phyloP scores from a whole-genome alignment of 2,113 vertebrate genomes.

The Dascyllus trimaculatus region DNA sequence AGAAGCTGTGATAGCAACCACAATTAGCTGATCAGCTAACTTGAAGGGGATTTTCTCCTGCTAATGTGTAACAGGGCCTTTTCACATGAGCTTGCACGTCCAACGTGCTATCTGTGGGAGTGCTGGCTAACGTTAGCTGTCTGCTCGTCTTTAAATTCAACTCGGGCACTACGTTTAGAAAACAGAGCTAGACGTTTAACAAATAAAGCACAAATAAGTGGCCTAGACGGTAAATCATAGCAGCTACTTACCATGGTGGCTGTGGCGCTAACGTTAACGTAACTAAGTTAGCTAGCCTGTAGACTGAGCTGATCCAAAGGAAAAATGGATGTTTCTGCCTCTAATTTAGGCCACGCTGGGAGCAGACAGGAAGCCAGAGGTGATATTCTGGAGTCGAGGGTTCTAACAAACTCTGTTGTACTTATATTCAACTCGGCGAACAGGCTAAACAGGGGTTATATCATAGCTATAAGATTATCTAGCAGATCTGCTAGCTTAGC shows the following conservation, averaged over 20 bases:
- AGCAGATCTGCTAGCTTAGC: slow-evolving; percentile 66
- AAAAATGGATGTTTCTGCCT: slow-evolving; percentile 29
- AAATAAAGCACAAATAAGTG: slow-evolving; percentile 39
- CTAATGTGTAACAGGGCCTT: slow-evolving; percentile 51
- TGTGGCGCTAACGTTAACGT: slow-evolving; percentile 49
- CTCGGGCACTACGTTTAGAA: background rate
- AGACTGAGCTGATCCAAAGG: slow-evolving; percentile 25
- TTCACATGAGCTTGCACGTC: slow-evolving; percentile 18
- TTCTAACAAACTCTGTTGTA: background rate
- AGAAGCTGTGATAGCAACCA: slow-evolving; percentile 9
- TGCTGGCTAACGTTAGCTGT: slow-evolving; percentile 22
- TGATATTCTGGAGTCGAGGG: background rate
- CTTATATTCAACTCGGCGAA: background rate
- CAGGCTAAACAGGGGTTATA: slow-evolving; percentile 20
- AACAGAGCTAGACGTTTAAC: background rate
- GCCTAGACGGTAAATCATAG: slow-evolving; percentile 1
- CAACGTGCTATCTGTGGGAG: background rate
- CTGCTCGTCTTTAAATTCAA: background rate
- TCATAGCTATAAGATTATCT: slow-evolving; percentile 63
- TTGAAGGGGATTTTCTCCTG: slow-evolving; percentile 48
- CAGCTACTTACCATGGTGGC: slow-evolving; percentile 76
- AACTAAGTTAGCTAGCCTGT: slow-evolving; percentile 51
- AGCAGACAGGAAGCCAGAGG: background rate
- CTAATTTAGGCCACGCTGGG: slow-evolving; percentile 18
- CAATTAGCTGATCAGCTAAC: slow-evolving; percentile 54